Base-by-base conservation (phyloP, 30 jellyfish, hydroid and myxozoan genomes). In the Aurelia aurita region DNA sequence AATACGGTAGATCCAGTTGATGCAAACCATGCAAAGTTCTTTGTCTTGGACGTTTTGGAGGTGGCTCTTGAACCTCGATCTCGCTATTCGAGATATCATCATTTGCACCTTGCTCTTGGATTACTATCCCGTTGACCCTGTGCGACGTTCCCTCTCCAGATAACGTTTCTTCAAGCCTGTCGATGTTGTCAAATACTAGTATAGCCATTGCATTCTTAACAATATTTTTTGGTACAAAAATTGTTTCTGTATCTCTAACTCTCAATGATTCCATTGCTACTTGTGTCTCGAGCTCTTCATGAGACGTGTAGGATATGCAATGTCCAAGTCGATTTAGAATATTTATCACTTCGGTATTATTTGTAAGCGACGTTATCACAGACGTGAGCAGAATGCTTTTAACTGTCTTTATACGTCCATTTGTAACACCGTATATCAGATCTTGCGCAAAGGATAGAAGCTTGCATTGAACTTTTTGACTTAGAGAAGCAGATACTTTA, bases 101-200 rank as follows among this genome's bases (percentile, higher is more conserved):
- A 29, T 64, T 64, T 64, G 47, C 47, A 64, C 47, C 76, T 69
- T 69, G 80, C 80, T 69, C 80, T 69, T 69, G 80, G 80, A 69
- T 69, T 28, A 69, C 3, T 69, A 69, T 69, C 80, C 80, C 80
- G 80, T 69, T 69, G 29, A 32, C 59, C 74, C 59, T 69, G 62
- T 69, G 80, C 14, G 67, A 44, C 62, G 62, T 69, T 69, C 80
- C 59, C 14, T 69, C 67, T 26, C 80, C 80, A 69, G 63, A 69
- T 69, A 69, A 69, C 14, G 67, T 69, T 69, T 69, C 80, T 35
- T 69, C 80, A 69, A 69, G 80, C 80, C 80, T 69, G 14, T 44
- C 62, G 62, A 69, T 69, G 80, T 29, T 69, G 80, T 69, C 59
- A 32, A 69, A 69, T 10, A 69, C 74, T 61, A 61, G 74, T 59